Evolutionary conservation across 2,797 vertebrate genomes (phyloP), one percentile per base, ranked within the genome.

Genomic region (Tokudaia muenninki): DNA sequence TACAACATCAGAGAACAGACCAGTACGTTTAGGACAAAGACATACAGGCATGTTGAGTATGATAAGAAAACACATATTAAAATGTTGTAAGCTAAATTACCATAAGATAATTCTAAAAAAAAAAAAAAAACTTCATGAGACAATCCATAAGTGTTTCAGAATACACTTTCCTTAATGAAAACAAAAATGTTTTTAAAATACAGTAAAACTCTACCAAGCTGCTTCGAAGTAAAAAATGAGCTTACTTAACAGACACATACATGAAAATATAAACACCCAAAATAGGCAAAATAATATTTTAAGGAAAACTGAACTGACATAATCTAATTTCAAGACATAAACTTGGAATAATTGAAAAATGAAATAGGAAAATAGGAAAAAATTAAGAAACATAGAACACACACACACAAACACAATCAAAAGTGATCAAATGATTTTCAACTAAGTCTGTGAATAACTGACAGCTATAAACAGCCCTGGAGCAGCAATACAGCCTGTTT

Each of bases 281-380:
- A 90, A 87, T 14, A 87, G n/a, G 57, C 41, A 87, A 87, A 94
- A 24, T 79, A 91, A 92, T 34, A 75, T 91, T 91, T 87, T 50
- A 67, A 63, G 61, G n/a, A 55, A 94, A 83, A 9, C 29, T 80
- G 26, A 22, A 89, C 6, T 50, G 31, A 91, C 8, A 37, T 11
- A 74, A 93, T 52, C 67, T 83, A 75, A 59, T 91, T 87, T 88
- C 55, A 97, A 78, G 31, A 82, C n/a, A 72, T 74, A 55, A 91
- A 90, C 29, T 67, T 81, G 75, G 9, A 91, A 29, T 70, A 91
- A 86, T 24, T 6, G 74, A 92, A 80, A 97, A 4, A 91, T 70
- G 67, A 70, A n/a, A 70, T 13, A 57, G 14, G 63, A n/a, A 88
- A 22, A 24, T 1, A 61, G 41, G 78, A 7, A 89, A 80, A 79